Evolutionary conservation across 2,797 vertebrate species (phyloP), one percentile per base, ranked within the genome.

Genomic region (Girardinus metallicus): DNA sequence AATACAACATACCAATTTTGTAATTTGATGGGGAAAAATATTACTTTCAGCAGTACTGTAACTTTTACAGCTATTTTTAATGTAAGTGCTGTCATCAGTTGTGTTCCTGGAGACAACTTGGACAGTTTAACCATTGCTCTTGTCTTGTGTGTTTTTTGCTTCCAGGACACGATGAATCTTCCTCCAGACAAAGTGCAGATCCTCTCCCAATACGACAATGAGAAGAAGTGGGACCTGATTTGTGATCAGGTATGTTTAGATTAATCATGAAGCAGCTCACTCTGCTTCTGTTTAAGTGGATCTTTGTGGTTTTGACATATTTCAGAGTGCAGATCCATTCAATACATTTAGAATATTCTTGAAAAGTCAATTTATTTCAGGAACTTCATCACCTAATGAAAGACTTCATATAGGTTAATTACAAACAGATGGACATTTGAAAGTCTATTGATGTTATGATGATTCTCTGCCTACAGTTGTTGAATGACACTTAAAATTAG

Each of bases 181-280:
- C 98, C 98, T 29, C 97, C 97, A 0, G 98, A 99, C 94, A 99
- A 99, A 91, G 96, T 97, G 87, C 96, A 97, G 91, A 95, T 99
- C 81, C 96, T 99, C 66, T 96, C 94, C 79, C 96, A 97, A 89
- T 98, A 98, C 0, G 97, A 98, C 94, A 96, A 88, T 0, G 97
- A 99, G 91, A 99, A 99, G 96, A 99, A 99, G 86, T 99, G 98
- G 98, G 98, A 99, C 71, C 95, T 99, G 87, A 95, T 99, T 88
- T 99, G 98, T 85, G 96, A 97, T 89, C 96, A 97, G 95, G 84
- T 85, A 66, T 16, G 18, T 68, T n/a, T 43, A 6, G 18, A 3
- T 47, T 6, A 36, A 15, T 10, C 53, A 55, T 9, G 36, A 66
- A 41, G 36, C 21, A 39, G 34, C 18, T 36, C 9, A 39, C 0